These are phyloP conservation scores for Atta cephalotes DNA, from an alignment of 1,140 invertebrate species.

Conservation along the genomic window DNA sequence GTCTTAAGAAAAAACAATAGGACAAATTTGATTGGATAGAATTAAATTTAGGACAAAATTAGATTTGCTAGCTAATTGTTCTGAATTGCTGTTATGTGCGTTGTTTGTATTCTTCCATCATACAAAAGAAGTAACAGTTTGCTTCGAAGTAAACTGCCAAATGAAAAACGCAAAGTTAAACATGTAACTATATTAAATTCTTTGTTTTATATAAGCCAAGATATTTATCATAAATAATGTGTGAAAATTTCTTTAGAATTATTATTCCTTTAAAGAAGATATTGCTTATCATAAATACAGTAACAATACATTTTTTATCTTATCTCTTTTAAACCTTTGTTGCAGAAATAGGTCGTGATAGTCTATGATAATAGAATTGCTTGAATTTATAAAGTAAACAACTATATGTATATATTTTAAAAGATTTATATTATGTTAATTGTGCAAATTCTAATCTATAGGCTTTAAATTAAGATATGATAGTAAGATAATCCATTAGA, in stretches of 20 bases:
- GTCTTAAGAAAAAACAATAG: too few species aligned
- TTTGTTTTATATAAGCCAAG: neutral
- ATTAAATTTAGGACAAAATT: too few species aligned
- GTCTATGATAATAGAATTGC: neutral
- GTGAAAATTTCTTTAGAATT: neutral
- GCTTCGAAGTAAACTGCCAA: neutral
- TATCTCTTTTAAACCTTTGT: conserved; percentile 34
- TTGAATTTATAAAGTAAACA: conserved; percentile 12
- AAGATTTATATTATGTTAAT: neutral
- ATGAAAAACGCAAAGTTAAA: neutral
- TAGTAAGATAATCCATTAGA: conserved; percentile 8
- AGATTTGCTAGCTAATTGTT: too few species aligned
- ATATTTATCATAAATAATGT: neutral
- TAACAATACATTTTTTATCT: conserved; percentile 25
- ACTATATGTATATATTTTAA: neutral
- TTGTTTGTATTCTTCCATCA: too few species aligned
- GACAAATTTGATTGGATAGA: too few species aligned
- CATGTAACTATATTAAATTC: neutral
- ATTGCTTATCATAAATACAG: conserved; percentile 9
- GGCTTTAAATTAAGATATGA: neutral
- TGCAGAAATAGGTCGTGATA: conserved; percentile 9
- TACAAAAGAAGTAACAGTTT: neutral
- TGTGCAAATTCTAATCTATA: neutral
- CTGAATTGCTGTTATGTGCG: too few species aligned
- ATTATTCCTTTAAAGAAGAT: neutral